Evolutionary conservation across 2,888 invertebrate genomes (phyloP), one percentile per base, ranked within the genome.

Genomic region (Incurvaria masculella): DNA sequence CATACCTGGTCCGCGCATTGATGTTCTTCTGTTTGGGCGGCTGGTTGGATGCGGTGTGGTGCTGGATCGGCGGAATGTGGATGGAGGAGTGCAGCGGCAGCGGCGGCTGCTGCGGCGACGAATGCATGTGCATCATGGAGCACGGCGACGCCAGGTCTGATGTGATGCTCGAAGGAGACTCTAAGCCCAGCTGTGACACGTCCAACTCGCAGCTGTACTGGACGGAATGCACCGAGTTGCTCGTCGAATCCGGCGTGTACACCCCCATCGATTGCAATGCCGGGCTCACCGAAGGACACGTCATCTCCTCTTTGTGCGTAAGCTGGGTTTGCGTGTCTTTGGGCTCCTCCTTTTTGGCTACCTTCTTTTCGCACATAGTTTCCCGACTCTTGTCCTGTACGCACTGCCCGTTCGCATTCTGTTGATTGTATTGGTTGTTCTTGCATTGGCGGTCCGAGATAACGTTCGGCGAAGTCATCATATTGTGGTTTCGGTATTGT

Each of bases 101-200:
- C 43, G 75, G 75, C 53, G 83, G 79, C 59, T 85, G 87, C 62
- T 88, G 86, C 51, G 88, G 78, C 33, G 69, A 70, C 1, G 75
- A 68, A 57, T 79, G 78, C 78, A 78, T 74, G 54, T 76, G 76
- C 69, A 78, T 66, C 80, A 89, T 85, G n/a, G 88, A 86, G 61
- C 90, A 91, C 50, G 91, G 91, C 0, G 86, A 87, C 8, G 89
- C 87, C 69, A 94, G 82, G 65, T 94, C 93, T 43, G 89, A 91
- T 1, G 91, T 88, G 55, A 94, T 92, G 39, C 92, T 91, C 0
- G 91, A 88, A 0, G 95, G 94, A 0, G 94, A 94, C 64, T 94
- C 94, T 53, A 95, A 72, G 1, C 91, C 92, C 49, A 94, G 68
- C 62, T 91, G 91, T 49, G 86, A 85, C 1, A 92, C 91, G 64